Base-by-base conservation (phyloP, 2,113 vertebrate genomes). In the Ageneiosus marmoratus region DNA sequence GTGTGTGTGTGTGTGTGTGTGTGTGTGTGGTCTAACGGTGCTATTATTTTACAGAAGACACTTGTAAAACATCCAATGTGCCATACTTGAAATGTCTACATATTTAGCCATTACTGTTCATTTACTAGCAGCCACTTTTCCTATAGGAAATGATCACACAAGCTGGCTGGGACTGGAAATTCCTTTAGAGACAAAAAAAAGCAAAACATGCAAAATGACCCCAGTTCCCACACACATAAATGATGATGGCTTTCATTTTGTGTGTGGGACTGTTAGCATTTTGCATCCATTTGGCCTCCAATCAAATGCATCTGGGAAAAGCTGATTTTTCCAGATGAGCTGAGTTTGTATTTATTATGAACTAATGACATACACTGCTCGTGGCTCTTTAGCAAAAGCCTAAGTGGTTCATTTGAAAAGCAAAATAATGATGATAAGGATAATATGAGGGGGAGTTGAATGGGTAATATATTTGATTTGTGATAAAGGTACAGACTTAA, bases 251-350 rank as follows among this genome's bases (percentile, higher is more conserved):
- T 22, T 62, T 74, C 37, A 63, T 82, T 81, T 46, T 41, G 41
- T 48, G 55, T 60, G 55, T 60, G 55, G 48, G 22, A 69, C 20
- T 74, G 44, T 51, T n/a, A 37, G 75, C 76, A 34, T 67, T 84
- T 82, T 55, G 67, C 29, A 65, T 29, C 27, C 69, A 58, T 81
- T 70, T 73, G 79, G 78, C 79, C 87, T 77, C 79, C 48, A 86
- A 75, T 70, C 41, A 81, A 53, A 81, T 82, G 50, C 73, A 77
- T 58, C 77, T 69, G 72, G 50, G 63, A 77, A 55, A 74, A 56
- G 60, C 60, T 13, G 55, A 74, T 29, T 74, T 82, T 82, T 74
- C 29, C 67, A 82, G 37, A 62, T 48, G 41, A 74, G 53, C 69
- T 20, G 53, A 73, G 69, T 82, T 60, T 74, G 69, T 80, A 53